Conservation (phyloP, 2,888 invertebrate species). For the Halictus ligatus region DNA sequence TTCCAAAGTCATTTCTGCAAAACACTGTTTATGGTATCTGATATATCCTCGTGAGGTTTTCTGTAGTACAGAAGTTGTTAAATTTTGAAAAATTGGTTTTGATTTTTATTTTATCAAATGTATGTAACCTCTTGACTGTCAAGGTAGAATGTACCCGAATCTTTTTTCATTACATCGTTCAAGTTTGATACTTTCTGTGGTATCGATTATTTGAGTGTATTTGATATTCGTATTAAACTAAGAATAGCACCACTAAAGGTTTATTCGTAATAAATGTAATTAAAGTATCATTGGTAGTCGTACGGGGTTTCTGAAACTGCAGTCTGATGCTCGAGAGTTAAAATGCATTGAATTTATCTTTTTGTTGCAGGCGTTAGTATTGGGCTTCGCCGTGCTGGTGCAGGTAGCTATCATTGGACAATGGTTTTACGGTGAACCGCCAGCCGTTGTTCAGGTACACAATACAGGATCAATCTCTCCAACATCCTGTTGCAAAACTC, state of each 20-base stretch:
- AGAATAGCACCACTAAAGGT: not conserved
- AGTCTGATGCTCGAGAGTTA: not conserved
- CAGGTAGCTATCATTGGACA: slow-evolving; percentile 94
- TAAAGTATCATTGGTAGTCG: not conserved
- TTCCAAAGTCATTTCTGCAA: too few relatives aligned
- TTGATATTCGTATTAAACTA: not conserved
- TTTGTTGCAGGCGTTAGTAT: slow-evolving; percentile 87
- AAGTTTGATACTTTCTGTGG: too few relatives aligned
- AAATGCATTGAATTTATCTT: slow-evolving; percentile 16
- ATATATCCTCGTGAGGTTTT: too few relatives aligned
- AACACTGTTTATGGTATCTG: too few relatives aligned
- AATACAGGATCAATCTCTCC: slow-evolving; percentile 62
- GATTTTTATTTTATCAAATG: too few relatives aligned
- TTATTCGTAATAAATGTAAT: not conserved
- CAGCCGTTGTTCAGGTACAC: slow-evolving; percentile 83
- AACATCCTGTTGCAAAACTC: slow-evolving; percentile 78
- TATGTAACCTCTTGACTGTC: too few relatives aligned
- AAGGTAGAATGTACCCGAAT: too few relatives aligned
- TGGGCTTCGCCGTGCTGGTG: slow-evolving; percentile 96
- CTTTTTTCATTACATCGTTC: too few relatives aligned
- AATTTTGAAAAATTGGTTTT: too few relatives aligned
- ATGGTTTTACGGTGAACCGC: slow-evolving; percentile 93
- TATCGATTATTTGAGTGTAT: not conserved
- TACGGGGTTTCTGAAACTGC: not conserved
- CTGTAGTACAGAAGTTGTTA: too few relatives aligned